phyloP scores from a whole-genome alignment of 2,888 invertebrate species.

The Malachius bipustulatus region DNA sequence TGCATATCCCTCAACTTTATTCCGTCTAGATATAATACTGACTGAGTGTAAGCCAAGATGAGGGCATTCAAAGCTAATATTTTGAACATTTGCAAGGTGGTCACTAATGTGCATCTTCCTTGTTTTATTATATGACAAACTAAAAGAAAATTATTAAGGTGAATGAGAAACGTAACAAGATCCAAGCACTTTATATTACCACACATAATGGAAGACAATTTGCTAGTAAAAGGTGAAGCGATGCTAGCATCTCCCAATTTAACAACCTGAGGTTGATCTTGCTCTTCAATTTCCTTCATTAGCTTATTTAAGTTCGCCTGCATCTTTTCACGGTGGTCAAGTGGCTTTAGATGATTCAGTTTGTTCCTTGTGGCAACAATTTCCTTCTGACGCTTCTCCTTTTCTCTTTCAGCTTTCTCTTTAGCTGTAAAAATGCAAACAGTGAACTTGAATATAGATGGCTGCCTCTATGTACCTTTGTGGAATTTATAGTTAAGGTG shows the following conservation, averaged over 20 bases:
- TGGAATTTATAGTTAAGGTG: no score
- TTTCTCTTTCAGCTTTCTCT: constrained; percentile 24
- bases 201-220: constrained; percentile 88
- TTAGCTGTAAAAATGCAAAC: constrained; percentile 26
- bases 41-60: constrained; percentile 96
- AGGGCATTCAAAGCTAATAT: constrained; percentile 96
- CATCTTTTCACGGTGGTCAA: constrained; percentile 10
- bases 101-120: constrained; percentile 96
- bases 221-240: constrained; percentile 97
- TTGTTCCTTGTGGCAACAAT: constrained; percentile 5
- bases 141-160: no score
- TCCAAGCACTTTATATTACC: no score
- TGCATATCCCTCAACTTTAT: constrained; percentile 97
- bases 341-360: neutral
- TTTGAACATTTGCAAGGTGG: constrained; percentile 99
- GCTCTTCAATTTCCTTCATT: constrained; percentile 77
- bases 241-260: constrained; percentile 97
- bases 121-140: constrained; percentile 99
- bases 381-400: constrained; percentile 25
- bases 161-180: constrained; percentile 8
- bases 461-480: no score
- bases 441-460: no score
- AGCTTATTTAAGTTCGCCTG: constrained; percentile 46
- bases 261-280: constrained; percentile 78
- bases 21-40: constrained; percentile 94